A percentile compares a stretch with the other conserved stretches of the same genome.
These are phyloP conservation scores for Ephialtes manifestator DNA, from an alignment of 2,888 invertebrate species.

Conservation along the genomic window DNA sequence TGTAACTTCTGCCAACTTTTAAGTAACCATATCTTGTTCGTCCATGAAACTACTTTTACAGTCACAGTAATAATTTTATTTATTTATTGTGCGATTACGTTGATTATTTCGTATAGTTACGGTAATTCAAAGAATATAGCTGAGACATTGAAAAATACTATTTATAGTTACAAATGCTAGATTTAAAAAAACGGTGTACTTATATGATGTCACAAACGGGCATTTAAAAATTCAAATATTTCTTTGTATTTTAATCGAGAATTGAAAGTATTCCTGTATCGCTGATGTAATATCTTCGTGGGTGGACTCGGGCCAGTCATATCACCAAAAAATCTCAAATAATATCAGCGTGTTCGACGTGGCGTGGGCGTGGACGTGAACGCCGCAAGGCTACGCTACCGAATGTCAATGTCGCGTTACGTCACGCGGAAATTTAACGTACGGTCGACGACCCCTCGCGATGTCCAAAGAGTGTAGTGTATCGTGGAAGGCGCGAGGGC, in stretches of 20 bases:
- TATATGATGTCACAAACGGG: too few species aligned
- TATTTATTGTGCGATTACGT: too few species aligned
- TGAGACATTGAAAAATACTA: too few species aligned
- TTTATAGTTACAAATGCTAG: too few species aligned
- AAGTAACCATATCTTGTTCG: too few species aligned
- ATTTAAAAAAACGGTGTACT: too few species aligned
- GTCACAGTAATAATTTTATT: too few species aligned
- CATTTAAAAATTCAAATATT: background rate
- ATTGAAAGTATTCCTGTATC: background rate
- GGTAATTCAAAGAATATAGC: too few species aligned
- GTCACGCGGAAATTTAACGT: slow-evolving; percentile 58
- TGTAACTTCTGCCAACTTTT: too few species aligned
- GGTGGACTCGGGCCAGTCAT: slow-evolving; percentile 2
- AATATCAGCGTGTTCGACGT: background rate
- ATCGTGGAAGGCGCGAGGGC: slow-evolving; percentile 6
- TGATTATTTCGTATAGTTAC: too few species aligned
- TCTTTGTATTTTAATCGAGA: background rate
- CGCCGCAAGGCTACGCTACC: slow-evolving; percentile 33
- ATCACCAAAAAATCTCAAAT: slow-evolving; percentile 7
- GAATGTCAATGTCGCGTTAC: slow-evolving; percentile 68
- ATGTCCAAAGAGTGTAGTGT: slow-evolving; percentile 37
- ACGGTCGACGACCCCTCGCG: slow-evolving; percentile 60
- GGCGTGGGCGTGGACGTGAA: slow-evolving; percentile 41
- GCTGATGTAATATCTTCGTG: background rate
- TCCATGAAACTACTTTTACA: too few species aligned